Evolutionary conservation across 1,140 invertebrate genomes (phyloP), one percentile per base, ranked within the genome.

Genomic region (Teleogryllus occipitalis): DNA sequence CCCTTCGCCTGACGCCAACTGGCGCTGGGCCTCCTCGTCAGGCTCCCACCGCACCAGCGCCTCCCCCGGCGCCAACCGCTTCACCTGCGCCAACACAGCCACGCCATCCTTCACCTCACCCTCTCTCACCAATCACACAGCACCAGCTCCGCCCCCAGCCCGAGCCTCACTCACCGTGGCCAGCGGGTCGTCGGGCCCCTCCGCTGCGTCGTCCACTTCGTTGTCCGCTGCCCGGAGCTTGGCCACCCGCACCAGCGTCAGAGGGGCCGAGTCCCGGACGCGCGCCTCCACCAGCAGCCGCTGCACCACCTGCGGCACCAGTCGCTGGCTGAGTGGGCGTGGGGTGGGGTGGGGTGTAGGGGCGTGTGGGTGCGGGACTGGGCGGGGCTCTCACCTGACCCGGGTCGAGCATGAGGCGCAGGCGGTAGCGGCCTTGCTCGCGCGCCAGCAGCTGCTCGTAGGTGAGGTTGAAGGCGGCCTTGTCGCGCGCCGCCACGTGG

Each of bases 401-500:
- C 54, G 54, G 54, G 54, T 65, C 54, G 10, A 65, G 54, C 54
- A 65, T 2, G 54, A 14, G 54, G 10, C 54, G 10, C 10, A 65
- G 54, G 54, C 54, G 10, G 54, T 65, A 65, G 10, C 54, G 10
- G 54, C 54, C 54, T 10, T 18, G 72, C 22, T 82, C 77, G 80
- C 84, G n/a, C 78, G 21, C 78, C 21, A 85, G 80, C 6, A 85
- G 81, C 78, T 85, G 84, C 75, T 85, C 84, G 79, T 85, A 85
- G 7, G 84, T 85, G 75, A 85, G 81, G 15, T 84, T n/a, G n/a
- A n/a, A 84, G 0, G 83, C 82, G n/a, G 80, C 84, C 84, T 8
- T 79, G 77, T n/a, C n/a, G 80, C 27, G 27, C n/a, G 82, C 47
- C 76, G 82, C 82, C 14, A 85, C 76, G 74, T 85, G 84, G 1